Evolutionary conservation across 2,113 vertebrate genomes (phyloP).

Genomic region (Pelobates fuscus): DNA sequence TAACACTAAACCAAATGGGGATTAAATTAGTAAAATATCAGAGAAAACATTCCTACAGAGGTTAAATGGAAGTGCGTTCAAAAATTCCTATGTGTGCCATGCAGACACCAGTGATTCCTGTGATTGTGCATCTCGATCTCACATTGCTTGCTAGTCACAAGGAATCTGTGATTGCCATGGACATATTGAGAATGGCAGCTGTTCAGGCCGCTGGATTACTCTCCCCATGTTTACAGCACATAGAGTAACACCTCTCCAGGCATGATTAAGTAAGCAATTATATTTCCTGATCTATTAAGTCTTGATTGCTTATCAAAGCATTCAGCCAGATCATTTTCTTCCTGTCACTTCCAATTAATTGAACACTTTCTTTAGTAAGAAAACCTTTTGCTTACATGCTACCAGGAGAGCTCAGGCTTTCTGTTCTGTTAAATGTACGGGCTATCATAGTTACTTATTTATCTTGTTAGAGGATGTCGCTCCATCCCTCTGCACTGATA

Average conservation of each 20-base stretch:
- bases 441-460: constrained; percentile 43
- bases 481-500: constrained; percentile 3
- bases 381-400: constrained; percentile 32
- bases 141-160: constrained; percentile 33
- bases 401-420: constrained; percentile 24
- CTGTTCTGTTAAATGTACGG: constrained; percentile 32
- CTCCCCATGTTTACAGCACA: constrained; percentile 44
- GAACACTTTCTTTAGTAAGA: constrained; percentile 48
- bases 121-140: constrained; percentile 16
- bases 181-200: constrained; percentile 49
- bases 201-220: constrained; percentile 39
- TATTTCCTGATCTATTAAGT: constrained; percentile 70
- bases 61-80: too few relatives aligned
- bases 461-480: constrained; percentile 26
- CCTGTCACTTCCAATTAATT: constrained; percentile 71
- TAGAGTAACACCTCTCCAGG: constrained; percentile 53
- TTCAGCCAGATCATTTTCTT: constrained; percentile 65
- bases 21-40: too few relatives aligned
- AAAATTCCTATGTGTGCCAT: too few relatives aligned
- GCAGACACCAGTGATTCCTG: not conserved
- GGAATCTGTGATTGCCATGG: constrained; percentile 35
- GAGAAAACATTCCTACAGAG: too few relatives aligned
- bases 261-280: constrained; percentile 73
- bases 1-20: too few relatives aligned
- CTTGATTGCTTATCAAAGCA: constrained; percentile 67